Base-by-base conservation (phyloP, 2,888 invertebrate species). In the Heliconius sara region DNA sequence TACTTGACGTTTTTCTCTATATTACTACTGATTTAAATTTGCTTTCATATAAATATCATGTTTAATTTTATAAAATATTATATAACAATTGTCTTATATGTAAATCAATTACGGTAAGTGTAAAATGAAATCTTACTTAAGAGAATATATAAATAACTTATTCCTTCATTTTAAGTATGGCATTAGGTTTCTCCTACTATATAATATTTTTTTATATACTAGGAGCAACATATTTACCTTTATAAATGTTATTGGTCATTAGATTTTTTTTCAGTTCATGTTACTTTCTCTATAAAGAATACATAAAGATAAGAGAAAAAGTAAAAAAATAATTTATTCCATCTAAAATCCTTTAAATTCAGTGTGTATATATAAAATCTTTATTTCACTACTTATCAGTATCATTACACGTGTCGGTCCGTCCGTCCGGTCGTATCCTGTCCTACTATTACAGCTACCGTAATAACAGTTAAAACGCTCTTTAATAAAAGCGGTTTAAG, bases 401-500 rank as follows among this genome's bases (percentile, higher is more conserved):
- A 27, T 78, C 79, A 76, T 82, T 80, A 82, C 78, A 79, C 78
- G 76, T 82, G 82, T 82, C 65, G 79, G 80, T 80, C 79, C 74
- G 79, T 79, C 66, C 81, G 76, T 72, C 79, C 79, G 76, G 80
- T 65, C 70, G 70, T 82, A 76, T 78, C 81, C 43, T 34, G 67
- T 63, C 63, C 77, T 78, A 78, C 77, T 78, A 78, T 78, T 67
- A 66, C 83, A 68, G 68, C 72, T 60, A 73, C 82, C 83, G 80
- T 82, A 79, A 79, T 79, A 83, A 83, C 80, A 80, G 76, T 81
- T 79, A 82, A 80, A 82, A 80, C 79, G 80, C 81, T 77, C 74
- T 81, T 83, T 82, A 83, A 79, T 83, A 81, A 82, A 82, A 82
- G 80, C 79, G 78, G 81, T 79, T 79, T 81, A 76, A 47, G 75